A percentile compares a stretch with the other conserved stretches of the same genome.
Conservation (phyloP, 1,140 invertebrate genomes). For the Caerostris darwini region DNA sequence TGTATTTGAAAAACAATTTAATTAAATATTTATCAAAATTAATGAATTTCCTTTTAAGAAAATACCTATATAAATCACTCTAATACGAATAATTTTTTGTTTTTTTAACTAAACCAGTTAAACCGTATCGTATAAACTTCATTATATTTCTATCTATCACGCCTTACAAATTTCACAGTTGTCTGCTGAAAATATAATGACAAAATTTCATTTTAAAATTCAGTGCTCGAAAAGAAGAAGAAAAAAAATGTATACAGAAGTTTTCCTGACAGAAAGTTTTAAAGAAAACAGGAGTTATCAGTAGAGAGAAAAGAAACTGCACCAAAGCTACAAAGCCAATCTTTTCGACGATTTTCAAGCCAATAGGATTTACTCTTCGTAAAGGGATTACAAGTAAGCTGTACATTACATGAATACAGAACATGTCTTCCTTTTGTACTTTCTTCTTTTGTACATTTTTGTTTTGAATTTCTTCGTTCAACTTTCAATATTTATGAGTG, state of each 20-base stretch:
- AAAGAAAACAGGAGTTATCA: neutral
- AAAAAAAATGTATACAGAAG: neutral
- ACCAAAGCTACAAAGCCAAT: constrained; percentile 16
- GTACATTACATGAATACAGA: constrained; percentile 19
- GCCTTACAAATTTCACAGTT: too few relatives aligned
- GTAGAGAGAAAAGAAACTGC: neutral
- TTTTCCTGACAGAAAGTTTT: neutral
- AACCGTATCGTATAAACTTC: too few relatives aligned
- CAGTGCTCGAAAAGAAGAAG: neutral
- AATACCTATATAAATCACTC: too few relatives aligned
- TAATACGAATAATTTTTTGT: too few relatives aligned
- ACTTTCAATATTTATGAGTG: constrained; percentile 44
- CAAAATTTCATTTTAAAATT: too few relatives aligned
- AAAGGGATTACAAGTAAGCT: constrained; percentile 39
- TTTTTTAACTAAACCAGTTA: too few relatives aligned
- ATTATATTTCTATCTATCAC: too few relatives aligned
- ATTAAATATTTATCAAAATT: too few relatives aligned
- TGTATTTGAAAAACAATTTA: too few relatives aligned
- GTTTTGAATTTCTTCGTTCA: neutral
- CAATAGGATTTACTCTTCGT: constrained; percentile 15
- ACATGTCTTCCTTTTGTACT: constrained; percentile 35
- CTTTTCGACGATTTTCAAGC: constrained; percentile 32
- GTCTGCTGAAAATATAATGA: too few relatives aligned
- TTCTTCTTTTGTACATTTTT: constrained; percentile 11
- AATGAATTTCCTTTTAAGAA: too few relatives aligned